Evolutionary conservation across 2,113 vertebrate genomes (phyloP).

Genomic region (Amphiprion percula): DNA sequence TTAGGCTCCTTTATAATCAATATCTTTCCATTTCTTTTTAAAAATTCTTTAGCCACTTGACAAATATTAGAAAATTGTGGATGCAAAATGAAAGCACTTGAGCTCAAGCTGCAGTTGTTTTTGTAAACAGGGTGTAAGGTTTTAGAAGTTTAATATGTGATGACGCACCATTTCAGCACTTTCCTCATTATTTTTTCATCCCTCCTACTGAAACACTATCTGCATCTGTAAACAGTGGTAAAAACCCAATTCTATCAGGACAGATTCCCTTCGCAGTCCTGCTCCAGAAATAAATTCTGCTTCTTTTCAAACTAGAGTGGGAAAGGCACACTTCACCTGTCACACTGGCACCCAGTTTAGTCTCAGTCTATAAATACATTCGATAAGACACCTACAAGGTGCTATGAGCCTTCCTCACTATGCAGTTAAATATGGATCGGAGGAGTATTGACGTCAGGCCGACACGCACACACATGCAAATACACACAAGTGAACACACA

Average conservation of each 20-base stretch:
- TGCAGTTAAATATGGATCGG: slow-evolving; percentile 71
- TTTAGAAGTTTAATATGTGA: neutral
- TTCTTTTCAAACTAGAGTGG: neutral
- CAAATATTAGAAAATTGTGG: neutral
- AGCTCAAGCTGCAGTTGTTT: neutral
- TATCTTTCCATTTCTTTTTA: neutral
- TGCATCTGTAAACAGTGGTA: neutral
- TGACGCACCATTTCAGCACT: slow-evolving; percentile 19
- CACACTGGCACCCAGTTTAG: slow-evolving; percentile 45
- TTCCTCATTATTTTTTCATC: slow-evolving; percentile 33
- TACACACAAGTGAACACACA: slow-evolving; percentile 21
- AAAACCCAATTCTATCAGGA: neutral
- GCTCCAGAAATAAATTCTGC: slow-evolving; percentile 37
- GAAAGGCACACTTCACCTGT: slow-evolving; percentile 58
- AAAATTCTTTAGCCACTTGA: neutral
- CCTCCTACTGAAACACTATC: neutral
- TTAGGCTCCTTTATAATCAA: neutral
- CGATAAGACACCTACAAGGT: slow-evolving; percentile 71
- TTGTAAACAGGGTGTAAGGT: neutral
- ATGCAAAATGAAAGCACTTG: neutral
- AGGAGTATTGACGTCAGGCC: slow-evolving; percentile 78
- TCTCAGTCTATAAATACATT: slow-evolving; percentile 63
- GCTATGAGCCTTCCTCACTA: slow-evolving; percentile 59
- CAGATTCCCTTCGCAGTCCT: neutral
- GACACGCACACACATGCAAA: slow-evolving; percentile 30